These are phyloP conservation scores for Muntiacus reevesi DNA, from an alignment of 2,113 vertebrate species.

Conservation along the genomic window DNA sequence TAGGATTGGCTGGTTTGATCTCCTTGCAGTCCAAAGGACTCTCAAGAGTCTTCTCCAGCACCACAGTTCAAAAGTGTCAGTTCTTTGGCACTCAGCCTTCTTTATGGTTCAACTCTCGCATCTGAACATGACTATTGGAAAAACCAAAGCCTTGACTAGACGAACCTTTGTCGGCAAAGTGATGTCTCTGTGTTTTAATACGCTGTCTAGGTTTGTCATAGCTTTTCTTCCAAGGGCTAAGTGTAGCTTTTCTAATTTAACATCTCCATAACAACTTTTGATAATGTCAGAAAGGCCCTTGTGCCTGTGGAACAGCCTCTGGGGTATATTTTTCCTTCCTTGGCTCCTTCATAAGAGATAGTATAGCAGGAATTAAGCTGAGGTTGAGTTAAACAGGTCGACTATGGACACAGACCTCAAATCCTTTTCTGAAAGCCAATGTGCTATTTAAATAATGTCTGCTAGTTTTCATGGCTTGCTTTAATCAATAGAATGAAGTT, in stretches of 20 bases:
- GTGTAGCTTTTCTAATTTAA: background rate
- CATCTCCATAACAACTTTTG: background rate
- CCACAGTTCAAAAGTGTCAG: background rate
- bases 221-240: background rate
- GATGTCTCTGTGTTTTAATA: background rate
- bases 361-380: background rate
- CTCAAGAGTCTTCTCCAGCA: background rate
- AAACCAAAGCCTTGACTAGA: background rate
- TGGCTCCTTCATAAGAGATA: background rate
- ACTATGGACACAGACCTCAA: background rate
- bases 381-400: background rate
- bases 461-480: background rate
- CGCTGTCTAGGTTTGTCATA: background rate
- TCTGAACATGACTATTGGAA: background rate
- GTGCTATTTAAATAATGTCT: background rate
- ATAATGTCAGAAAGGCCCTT: background rate
- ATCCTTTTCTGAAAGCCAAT: background rate
- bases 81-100: background rate
- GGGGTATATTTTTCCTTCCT: background rate
- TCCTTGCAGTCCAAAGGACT: background rate
- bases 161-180: background rate
- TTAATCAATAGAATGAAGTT: constrained; percentile 17
- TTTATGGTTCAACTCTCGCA: background rate
- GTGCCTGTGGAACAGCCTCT: background rate
- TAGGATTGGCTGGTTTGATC: background rate